Evolutionary conservation across 2,888 invertebrate genomes (phyloP).

Genomic region (Enchytraeus crypticus): DNA sequence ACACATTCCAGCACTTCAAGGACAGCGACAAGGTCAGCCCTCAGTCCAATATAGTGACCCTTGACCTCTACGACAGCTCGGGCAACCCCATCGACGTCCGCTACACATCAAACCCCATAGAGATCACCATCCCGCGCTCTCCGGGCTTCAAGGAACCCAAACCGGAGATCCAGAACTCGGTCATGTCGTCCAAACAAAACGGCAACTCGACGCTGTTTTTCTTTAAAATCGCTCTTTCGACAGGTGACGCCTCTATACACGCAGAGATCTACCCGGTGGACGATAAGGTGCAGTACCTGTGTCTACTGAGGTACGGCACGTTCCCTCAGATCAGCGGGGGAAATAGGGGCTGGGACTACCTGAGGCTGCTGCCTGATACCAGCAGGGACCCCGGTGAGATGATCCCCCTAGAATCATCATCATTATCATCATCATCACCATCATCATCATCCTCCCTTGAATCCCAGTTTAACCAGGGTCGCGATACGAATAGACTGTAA

Average conservation of each 20-base stretch:
- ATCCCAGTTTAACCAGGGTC: too few species aligned
- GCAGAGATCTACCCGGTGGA: conserved; percentile 20
- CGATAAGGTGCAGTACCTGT: conserved; percentile 24
- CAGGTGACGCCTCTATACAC: conserved; percentile 5
- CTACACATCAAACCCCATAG: conserved; percentile 24
- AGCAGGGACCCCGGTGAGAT: not conserved
- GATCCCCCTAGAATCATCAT: too few species aligned
- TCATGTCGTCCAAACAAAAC: not conserved
- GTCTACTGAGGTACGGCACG: conserved; percentile 22
- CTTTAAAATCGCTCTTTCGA: conserved; percentile 10
- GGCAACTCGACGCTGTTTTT: conserved; percentile 16
- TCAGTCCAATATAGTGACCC: conserved; percentile 11
- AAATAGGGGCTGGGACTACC: conserved; percentile 20
- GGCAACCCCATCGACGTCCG: conserved; percentile 16
- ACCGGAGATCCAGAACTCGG: not conserved
- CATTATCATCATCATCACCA: too few species aligned
- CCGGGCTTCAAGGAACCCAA: conserved; percentile 8
- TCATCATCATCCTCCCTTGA: too few species aligned
- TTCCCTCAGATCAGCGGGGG: conserved; percentile 23
- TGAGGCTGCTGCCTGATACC: conserved; percentile 14
- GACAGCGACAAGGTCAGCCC: conserved; percentile 12
- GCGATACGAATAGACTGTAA: too few species aligned
- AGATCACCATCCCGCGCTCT: conserved; percentile 30
- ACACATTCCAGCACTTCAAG: conserved; percentile 15
- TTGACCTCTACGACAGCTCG: conserved; percentile 20